A percentile compares a stretch with the other conserved stretches of the same genome.
Conservation (phyloP, 2,888 invertebrate genomes). For the Allophyes oxyacanthae region DNA sequence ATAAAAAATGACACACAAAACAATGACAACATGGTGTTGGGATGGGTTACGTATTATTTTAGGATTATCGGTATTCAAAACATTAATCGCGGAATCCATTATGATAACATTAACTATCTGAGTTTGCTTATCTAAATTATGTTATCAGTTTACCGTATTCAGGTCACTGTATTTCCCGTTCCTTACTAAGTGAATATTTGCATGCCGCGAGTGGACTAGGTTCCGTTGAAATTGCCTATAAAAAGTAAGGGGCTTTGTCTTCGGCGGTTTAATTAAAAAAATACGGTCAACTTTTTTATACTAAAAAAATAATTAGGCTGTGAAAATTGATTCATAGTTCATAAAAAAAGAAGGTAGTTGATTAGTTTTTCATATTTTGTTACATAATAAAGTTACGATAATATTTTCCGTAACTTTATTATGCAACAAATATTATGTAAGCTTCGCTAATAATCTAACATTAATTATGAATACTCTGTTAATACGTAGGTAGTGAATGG, state of each 20-base stretch:
- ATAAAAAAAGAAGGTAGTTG: constrained; percentile 19
- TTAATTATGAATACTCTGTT: constrained; percentile 34
- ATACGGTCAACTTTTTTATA: constrained; percentile 60
- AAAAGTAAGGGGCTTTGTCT: constrained; percentile 76
- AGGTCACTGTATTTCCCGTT: constrained; percentile 72
- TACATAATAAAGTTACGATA: constrained; percentile 19
- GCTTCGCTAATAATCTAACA: constrained; percentile 22
- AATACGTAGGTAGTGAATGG: constrained; percentile 33
- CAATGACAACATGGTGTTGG: neutral
- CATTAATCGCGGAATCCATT: constrained; percentile 26
- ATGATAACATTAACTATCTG: constrained; percentile 33
- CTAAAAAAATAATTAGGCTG: constrained; percentile 44
- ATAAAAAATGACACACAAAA: too few species aligned
- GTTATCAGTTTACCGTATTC: constrained; percentile 62
- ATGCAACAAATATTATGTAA: constrained; percentile 11
- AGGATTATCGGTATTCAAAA: constrained; percentile 17
- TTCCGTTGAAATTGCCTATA: constrained; percentile 71
- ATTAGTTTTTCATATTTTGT: constrained; percentile 29
- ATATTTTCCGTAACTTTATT: constrained; percentile 15
- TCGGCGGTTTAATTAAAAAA: constrained; percentile 74
- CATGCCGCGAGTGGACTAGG: constrained; percentile 77
- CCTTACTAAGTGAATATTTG: constrained; percentile 83
- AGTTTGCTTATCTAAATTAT: constrained; percentile 40
- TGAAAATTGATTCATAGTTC: constrained; percentile 41
- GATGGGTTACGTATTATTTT: neutral